Percentiles rank a stretch among this genome's conserved stretches.
phyloP scores from a whole-genome alignment of 1,140 invertebrate species.

The Paracyclopina nana region DNA sequence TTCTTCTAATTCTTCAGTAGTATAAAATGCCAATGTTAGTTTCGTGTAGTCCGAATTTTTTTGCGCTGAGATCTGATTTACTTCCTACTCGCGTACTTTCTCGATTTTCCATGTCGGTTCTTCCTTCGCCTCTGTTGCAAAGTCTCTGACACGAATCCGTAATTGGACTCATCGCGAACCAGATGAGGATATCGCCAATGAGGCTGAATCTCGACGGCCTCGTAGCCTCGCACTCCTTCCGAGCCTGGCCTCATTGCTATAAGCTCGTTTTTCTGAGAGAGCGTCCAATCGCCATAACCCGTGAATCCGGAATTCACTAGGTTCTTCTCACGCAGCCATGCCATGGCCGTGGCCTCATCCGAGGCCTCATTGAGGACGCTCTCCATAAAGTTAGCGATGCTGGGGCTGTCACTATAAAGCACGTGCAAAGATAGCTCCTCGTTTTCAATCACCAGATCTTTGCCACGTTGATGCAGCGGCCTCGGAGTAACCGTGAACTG shows the following conservation, averaged over 20 bases:
- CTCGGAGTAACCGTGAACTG: constrained; percentile 85
- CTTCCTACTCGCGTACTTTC: constrained; percentile 4
- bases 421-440: constrained; percentile 3
- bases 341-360: not conserved
- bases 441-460: constrained; percentile 58
- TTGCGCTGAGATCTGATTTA: no score
- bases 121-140: constrained; percentile 1
- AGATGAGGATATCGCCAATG: constrained; percentile 1
- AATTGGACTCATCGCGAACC: constrained; percentile 9
- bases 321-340: constrained; percentile 5
- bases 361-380: not conserved
- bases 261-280: not conserved
- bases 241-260: not conserved
- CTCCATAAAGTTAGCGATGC: constrained; percentile 24
- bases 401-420: constrained; percentile 22
- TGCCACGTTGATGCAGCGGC: constrained; percentile 42
- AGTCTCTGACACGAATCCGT: not conserved
- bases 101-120: constrained; percentile 12
- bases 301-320: not conserved
- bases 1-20: no score
- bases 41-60: no score
- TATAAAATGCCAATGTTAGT: no score
- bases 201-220: constrained; percentile 6
- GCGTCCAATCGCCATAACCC: constrained; percentile 7
- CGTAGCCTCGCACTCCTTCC: constrained; percentile 12